Conservation (phyloP, 2,888 invertebrate species). For the Geotrupes spiniger region DNA sequence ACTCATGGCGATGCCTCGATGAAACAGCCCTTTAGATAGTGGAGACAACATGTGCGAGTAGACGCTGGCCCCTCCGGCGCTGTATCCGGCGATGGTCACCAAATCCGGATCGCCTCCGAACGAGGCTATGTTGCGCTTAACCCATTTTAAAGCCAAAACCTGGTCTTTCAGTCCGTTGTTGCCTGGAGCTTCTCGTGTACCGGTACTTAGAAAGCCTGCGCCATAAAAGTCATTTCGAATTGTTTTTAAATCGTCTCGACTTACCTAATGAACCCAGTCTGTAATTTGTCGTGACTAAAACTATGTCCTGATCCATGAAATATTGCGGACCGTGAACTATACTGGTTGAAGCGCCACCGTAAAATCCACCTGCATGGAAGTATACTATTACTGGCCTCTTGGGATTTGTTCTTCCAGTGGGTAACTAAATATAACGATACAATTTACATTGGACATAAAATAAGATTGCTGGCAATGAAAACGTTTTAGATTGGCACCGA, state of each 20-base stretch:
- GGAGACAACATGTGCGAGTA: slow-evolving; percentile 60
- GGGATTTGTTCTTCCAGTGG: slow-evolving; percentile 37
- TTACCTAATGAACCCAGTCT: slow-evolving; percentile 57
- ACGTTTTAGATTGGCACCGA: no score
- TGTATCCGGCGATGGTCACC: slow-evolving; percentile 64
- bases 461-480: no score
- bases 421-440: slow-evolving; percentile 34
- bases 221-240: neutral
- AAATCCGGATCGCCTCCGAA: slow-evolving; percentile 67
- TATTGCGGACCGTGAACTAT: slow-evolving; percentile 57
- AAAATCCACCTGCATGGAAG: slow-evolving; percentile 69
- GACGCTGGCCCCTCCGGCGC: slow-evolving; percentile 50
- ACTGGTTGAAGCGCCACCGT: slow-evolving; percentile 59
- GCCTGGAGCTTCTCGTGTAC: slow-evolving; percentile 64
- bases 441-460: no score
- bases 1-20: slow-evolving; percentile 68
- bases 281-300: slow-evolving; percentile 65
- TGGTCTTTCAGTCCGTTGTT: slow-evolving; percentile 72
- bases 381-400: slow-evolving; percentile 63
- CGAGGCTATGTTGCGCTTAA: slow-evolving; percentile 61
- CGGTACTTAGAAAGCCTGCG: slow-evolving; percentile 56
- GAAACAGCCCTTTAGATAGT: slow-evolving; percentile 67
- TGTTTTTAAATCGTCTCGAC: neutral
- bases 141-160: slow-evolving; percentile 64
- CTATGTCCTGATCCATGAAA: slow-evolving; percentile 62